These are phyloP conservation scores for Agrypnia vestita DNA, from an alignment of 1,140 invertebrate genomes.

Conservation along the genomic window DNA sequence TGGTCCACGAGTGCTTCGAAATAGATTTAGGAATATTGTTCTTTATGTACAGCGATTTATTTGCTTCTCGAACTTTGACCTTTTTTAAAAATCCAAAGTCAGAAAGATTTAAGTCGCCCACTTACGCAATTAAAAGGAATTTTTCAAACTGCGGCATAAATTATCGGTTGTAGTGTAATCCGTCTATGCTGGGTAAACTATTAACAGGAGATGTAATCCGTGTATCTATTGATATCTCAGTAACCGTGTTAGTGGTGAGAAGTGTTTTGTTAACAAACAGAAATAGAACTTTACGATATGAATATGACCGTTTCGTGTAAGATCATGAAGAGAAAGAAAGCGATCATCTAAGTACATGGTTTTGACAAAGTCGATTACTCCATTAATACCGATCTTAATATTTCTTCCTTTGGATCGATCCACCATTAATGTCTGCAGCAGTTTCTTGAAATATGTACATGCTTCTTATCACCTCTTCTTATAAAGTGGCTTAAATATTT, in stretches of 20 bases:
- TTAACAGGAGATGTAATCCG: neutral
- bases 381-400: too few species aligned
- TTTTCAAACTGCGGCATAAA: neutral
- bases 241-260: neutral
- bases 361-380: too few species aligned
- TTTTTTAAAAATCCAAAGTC: neutral
- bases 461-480: too few species aligned
- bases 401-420: too few species aligned
- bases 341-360: too few species aligned
- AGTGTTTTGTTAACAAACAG: neutral
- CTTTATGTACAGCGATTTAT: constrained; percentile 38
- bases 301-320: too few species aligned
- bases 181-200: constrained; percentile 1
- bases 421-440: too few species aligned
- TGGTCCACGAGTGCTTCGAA: constrained; percentile 17
- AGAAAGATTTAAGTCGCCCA: constrained; percentile 34
- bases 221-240: neutral
- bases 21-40: constrained; percentile 19
- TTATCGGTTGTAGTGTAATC: neutral
- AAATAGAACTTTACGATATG: too few species aligned
- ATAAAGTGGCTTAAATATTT: too few species aligned
- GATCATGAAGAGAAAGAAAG: too few species aligned
- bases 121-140: constrained; percentile 27
- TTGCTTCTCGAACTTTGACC: constrained; percentile 34
- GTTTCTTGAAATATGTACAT: too few species aligned